phyloP scores from a whole-genome alignment of 2,888 invertebrate species.

The Argyresthia goedartella region DNA sequence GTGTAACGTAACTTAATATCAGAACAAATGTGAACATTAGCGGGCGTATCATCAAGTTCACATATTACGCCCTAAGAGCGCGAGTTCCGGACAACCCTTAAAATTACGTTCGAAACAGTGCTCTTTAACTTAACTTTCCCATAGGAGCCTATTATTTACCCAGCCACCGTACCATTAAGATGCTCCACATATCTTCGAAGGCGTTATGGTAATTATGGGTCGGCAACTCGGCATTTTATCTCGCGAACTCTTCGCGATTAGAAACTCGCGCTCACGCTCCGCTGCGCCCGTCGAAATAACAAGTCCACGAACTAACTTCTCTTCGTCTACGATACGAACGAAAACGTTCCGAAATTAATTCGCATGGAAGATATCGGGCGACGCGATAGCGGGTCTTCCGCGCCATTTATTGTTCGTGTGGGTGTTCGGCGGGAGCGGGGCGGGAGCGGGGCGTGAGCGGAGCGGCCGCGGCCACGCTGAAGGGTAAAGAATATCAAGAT shows the following conservation, averaged over 20 bases:
- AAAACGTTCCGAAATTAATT: constrained; percentile 64
- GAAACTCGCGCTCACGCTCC: constrained; percentile 43
- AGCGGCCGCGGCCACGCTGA: constrained; percentile 44
- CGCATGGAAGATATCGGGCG: constrained; percentile 70
- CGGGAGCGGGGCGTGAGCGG: background rate
- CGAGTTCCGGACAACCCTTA: constrained; percentile 58
- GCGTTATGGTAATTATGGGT: constrained; percentile 70
- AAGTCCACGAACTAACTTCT: constrained; percentile 66
- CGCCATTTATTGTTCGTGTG: constrained; percentile 71
- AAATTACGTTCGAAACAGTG: constrained; percentile 69
- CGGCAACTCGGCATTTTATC: constrained; percentile 71
- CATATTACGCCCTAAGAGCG: constrained; percentile 64
- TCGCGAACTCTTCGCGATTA: constrained; percentile 58
- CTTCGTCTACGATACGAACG: constrained; percentile 28
- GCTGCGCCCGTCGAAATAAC: constrained; percentile 57
- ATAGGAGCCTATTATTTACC: constrained; percentile 71
- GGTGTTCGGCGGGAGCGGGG: constrained; percentile 25
- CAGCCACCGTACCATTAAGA: constrained; percentile 69
- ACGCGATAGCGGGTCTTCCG: constrained; percentile 65
- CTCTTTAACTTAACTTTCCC: constrained; percentile 65
- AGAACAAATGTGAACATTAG: constrained; percentile 47
- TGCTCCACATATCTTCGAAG: constrained; percentile 70
- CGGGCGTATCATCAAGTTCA: constrained; percentile 40
- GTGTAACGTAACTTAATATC: constrained; percentile 30
- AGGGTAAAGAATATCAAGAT: constrained; percentile 72